Conservation (phyloP, 2,888 invertebrate species). For the Aquatica leii region DNA sequence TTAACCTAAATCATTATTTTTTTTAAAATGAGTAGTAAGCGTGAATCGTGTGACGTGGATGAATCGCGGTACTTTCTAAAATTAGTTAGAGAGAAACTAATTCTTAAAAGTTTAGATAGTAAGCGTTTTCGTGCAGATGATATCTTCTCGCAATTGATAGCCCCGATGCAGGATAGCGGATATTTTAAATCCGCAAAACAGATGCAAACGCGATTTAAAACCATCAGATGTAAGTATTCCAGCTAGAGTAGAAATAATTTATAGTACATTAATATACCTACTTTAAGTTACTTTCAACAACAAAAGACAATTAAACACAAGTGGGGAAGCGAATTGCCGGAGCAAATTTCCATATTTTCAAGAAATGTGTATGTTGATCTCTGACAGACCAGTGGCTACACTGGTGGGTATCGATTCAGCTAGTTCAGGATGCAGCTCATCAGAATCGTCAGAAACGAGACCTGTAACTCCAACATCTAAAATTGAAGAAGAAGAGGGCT, state of each 20-base stretch:
- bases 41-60: conserved; percentile 1
- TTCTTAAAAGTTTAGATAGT: conserved; percentile 7
- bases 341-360: too few relatives aligned
- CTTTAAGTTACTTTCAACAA: conserved; percentile 5
- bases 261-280: background rate
- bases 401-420: too few relatives aligned
- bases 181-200: conserved; percentile 1
- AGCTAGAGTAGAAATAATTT: conserved; percentile 2
- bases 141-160: background rate
- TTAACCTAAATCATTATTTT: too few relatives aligned
- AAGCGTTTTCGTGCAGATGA: background rate
- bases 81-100: background rate
- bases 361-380: background rate
- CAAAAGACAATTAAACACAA: too few relatives aligned
- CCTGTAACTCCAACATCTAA: too few relatives aligned
- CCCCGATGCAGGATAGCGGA: background rate
- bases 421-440: too few relatives aligned
- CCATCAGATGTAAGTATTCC: background rate
- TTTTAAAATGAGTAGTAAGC: conserved; percentile 5
- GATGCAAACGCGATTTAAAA: conserved; percentile 8
- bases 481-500: background rate
- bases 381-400: too few relatives aligned
- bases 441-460: too few relatives aligned
- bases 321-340: too few relatives aligned
- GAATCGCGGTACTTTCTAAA: background rate